Base-by-base conservation (phyloP, 2,888 invertebrate genomes). In the Drosophila multiciliata region DNA sequence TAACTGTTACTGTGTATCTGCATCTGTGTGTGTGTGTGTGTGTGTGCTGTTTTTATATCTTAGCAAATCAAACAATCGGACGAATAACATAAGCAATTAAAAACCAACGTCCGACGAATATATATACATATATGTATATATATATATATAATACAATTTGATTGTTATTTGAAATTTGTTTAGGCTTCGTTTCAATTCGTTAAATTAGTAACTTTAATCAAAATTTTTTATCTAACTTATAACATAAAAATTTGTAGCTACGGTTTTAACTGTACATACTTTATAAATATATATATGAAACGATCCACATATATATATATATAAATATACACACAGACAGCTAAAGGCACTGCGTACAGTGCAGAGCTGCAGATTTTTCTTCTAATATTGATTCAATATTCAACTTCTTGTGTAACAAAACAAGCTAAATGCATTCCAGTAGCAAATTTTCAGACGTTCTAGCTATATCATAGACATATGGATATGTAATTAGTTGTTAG, bases 391-490 rank as follows among this genome's bases (percentile, higher is more conserved):
- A 52, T 38, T 33, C 53, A 75, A 66, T 68, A 45, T 61, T 61
- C 45, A 15, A 66, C 57, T 73, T 62, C 17, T 40, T 53, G 23
- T 54, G 48, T 60, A 69, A 60, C 20, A 54, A 71, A 69, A 60
- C 40, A 70, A 42, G 65, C 75, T 66, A 63, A 66, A 68, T 79
- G 76, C 89, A 89, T 89, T 89, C 89, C 89, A 89, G 78, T 89
- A 90, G 85, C 65, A 73, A 85, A 80, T 80, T 78, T 66, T 75
- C 62, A 66, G 58, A 78, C 69, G 67, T 75, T 78, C 54, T 83
- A 83, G 70, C 52, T 73, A 61, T 52, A 59, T 53, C 36, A 50
- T 15, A 52, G 26, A 50, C 49, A 70, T 55, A 50, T 48, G 32
- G 53, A 58, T 64, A 69, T 55, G 23, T 59, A 48, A 62, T 72